A percentile compares a stretch with the other conserved stretches of the same genome.
phyloP scores from a whole-genome alignment of 2,888 invertebrate genomes.

The Dorcus parallelipipedus region DNA sequence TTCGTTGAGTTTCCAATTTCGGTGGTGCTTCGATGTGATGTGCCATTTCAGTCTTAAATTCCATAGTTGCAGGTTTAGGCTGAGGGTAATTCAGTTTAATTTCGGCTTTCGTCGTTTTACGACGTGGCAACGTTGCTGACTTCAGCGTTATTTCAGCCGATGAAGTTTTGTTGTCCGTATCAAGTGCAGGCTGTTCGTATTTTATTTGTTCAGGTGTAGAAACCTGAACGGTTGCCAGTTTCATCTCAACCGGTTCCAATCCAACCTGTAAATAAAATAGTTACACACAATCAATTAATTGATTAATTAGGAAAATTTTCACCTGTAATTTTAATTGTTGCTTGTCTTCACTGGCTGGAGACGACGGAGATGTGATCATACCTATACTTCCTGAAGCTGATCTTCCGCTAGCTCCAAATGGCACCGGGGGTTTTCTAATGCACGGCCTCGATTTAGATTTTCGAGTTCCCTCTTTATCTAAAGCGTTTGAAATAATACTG shows the following conservation, averaged over 20 bases:
- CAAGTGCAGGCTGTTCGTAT: slow-evolving; percentile 25
- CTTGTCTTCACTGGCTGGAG: slow-evolving; percentile 7
- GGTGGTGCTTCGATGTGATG: slow-evolving; percentile 53
- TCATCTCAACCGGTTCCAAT: too few species aligned
- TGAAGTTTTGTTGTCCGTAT: slow-evolving; percentile 53
- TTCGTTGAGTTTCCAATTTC: slow-evolving; percentile 50
- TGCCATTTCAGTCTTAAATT: slow-evolving; percentile 60
- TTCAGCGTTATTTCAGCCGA: slow-evolving; percentile 65
- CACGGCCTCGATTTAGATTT: slow-evolving; percentile 50
- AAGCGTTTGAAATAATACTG: slow-evolving; percentile 69
- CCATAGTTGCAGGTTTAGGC: slow-evolving; percentile 48
- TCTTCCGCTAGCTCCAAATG: slow-evolving; percentile 56
- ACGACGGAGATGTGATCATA: slow-evolving; percentile 34
- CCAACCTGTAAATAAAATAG: too few species aligned
- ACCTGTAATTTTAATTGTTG: slow-evolving; percentile 9
- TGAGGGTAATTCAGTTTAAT: slow-evolving; percentile 57
- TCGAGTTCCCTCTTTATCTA: slow-evolving; percentile 48
- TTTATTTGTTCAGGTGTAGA: slow-evolving; percentile 40
- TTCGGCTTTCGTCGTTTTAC: slow-evolving; percentile 63
- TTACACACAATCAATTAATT: too few species aligned
- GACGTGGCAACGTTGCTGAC: slow-evolving; percentile 63
- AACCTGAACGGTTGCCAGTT: too few species aligned
- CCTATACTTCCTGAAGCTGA: slow-evolving; percentile 59
- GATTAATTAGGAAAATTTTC: background rate
- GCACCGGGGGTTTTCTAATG: slow-evolving; percentile 62